Percentiles rank a stretch among this genome's conserved stretches.
These are phyloP conservation scores for Brachypalpus laphriformis DNA, from an alignment of 2,888 invertebrate genomes.

Conservation along the genomic window DNA sequence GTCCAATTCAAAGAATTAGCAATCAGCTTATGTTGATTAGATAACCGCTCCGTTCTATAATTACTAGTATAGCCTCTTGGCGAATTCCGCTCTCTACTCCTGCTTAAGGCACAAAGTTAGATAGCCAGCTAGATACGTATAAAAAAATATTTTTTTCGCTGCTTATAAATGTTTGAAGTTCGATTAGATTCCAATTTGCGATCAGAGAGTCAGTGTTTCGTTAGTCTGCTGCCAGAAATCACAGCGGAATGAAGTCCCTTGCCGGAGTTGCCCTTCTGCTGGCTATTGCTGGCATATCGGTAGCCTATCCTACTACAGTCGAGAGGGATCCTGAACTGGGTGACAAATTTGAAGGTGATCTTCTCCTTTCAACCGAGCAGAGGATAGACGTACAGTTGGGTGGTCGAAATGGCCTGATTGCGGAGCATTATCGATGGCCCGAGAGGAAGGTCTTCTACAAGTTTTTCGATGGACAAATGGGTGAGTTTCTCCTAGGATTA, in stretches of 20 bases:
- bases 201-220: not conserved
- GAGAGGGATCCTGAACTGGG: constrained; percentile 88
- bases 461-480: constrained; percentile 79
- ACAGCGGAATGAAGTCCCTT: constrained; percentile 35
- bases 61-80: not conserved
- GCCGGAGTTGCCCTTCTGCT: not conserved
- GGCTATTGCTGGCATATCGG: not conserved
- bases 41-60: not conserved
- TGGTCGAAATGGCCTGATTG: constrained; percentile 85
- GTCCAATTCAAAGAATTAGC: not conserved
- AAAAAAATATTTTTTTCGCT: not conserved
- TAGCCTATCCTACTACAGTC: constrained; percentile 25
- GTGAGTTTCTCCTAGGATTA: not conserved
- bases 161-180: not conserved
- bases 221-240: constrained; percentile 9
- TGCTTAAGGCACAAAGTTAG: not conserved
- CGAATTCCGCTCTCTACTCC: not conserved
- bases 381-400: not conserved
- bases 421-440: constrained; percentile 85
- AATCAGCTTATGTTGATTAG: not conserved
- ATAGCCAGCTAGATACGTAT: not conserved
- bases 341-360: constrained; percentile 89
- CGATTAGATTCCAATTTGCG: not conserved
- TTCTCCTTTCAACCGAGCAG: constrained; percentile 84
- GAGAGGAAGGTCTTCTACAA: constrained; percentile 88